Evolutionary conservation across 2,113 vertebrate genomes (phyloP), one percentile per base, ranked within the genome.

Genomic region (Antigone vipio): DNA sequence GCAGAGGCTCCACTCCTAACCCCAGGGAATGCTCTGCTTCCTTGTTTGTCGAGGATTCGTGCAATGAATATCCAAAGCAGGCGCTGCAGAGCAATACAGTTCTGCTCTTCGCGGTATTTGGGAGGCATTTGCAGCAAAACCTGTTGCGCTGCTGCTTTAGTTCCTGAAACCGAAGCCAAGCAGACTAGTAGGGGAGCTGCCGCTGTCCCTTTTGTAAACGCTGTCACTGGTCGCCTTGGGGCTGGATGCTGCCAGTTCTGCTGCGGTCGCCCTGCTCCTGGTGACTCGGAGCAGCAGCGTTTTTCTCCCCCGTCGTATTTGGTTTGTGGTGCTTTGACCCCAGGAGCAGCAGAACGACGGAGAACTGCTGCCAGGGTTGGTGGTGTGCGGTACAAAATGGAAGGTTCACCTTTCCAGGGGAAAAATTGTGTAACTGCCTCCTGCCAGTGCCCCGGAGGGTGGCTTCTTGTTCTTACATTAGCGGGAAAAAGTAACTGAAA

Each of bases 301-400:
- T 35, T 15, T 29, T 26, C 20, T 50, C 15, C 49, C 32, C 3
- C 1, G 0, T 0, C 45, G 58, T 1, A 0, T 47, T 34, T 66
- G 75, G 27, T 14, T 38, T 9, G 24, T 2, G 55, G 8, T 66
- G 44, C 3, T 45, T 21, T n/a, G 59, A 13, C 6, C 50, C 42
- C 29, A 19, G 34, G 42, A 82, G 62, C 81, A n/a, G 47, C 69
- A 40, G 74, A 14, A 17, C 0, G 1, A 32, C 1, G 9, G 13
- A 9, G 14, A 40, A 1, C 45, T 76, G 83, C 60, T 71, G 42
- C 60, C 26, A 3, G 60, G 40, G n/a, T 9, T 44, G n/a, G 56
- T 53, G 44, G 19, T 12, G 69, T 16, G 38, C 4, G 29, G 15
- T 6, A 9, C 35, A 17, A 22, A 20, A 35, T 17, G 14, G 14